Percentiles rank a stretch among this genome's conserved stretches.
These are phyloP conservation scores for Hirtodrosophila histrioides DNA, from an alignment of 2,888 invertebrate species.

Conservation along the genomic window DNA sequence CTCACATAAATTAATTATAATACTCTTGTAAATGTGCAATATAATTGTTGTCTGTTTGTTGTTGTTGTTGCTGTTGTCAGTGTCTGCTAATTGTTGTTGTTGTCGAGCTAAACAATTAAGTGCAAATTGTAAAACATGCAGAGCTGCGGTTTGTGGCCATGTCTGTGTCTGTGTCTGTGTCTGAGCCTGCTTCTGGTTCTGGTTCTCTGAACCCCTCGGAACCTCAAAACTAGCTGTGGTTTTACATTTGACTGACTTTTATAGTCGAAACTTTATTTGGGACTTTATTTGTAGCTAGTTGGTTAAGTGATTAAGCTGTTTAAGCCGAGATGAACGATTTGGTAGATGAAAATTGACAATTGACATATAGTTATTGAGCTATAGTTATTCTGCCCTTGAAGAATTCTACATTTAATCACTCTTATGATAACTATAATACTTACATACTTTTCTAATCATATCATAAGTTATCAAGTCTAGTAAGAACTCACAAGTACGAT, in stretches of 20 bases:
- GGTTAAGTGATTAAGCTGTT: slow-evolving; percentile 27
- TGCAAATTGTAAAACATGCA: slow-evolving; percentile 61
- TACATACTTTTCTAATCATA: too few relatives aligned
- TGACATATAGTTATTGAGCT: too few relatives aligned
- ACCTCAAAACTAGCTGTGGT: slow-evolving; percentile 34
- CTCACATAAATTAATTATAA: slow-evolving; percentile 76
- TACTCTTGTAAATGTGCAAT: slow-evolving; percentile 50
- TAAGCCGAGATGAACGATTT: slow-evolving; percentile 6
- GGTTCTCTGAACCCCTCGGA: slow-evolving; percentile 3
- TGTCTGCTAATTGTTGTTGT: slow-evolving; percentile 38
- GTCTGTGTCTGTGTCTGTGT: slow-evolving; percentile 2
- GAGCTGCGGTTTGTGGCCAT: slow-evolving; percentile 42
- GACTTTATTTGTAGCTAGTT: slow-evolving; percentile 14
- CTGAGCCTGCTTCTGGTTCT: background rate
- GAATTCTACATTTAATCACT: too few relatives aligned
- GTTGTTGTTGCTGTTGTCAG: slow-evolving; percentile 34
- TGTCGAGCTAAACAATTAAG: slow-evolving; percentile 60
- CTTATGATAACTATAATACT: too few relatives aligned
- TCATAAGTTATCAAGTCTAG: too few relatives aligned
- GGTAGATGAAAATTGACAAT: background rate
- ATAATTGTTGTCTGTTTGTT: slow-evolving; percentile 40
- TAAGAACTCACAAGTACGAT: too few relatives aligned
- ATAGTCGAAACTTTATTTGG: slow-evolving; percentile 9
- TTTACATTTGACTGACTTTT: slow-evolving; percentile 47
- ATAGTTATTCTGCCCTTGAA: too few relatives aligned